Evolutionary conservation across 2,888 invertebrate species (phyloP).

Genomic region (Steinernema scapterisci): DNA sequence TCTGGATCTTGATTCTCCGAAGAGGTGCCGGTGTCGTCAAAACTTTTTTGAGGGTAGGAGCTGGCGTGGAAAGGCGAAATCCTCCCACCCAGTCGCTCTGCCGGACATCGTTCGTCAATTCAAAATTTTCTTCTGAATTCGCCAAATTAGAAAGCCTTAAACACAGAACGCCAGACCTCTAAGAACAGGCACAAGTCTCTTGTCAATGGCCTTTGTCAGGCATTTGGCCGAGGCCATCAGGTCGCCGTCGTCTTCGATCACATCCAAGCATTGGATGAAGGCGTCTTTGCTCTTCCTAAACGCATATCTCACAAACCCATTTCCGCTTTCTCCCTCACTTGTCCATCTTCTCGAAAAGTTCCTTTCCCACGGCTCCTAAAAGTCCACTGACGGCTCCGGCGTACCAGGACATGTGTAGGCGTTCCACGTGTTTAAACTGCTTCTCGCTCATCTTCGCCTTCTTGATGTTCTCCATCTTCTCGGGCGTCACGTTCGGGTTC

Average conservation of each 20-base stretch:
- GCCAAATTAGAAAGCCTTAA: too few relatives aligned
- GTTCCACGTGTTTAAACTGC: conserved; percentile 39
- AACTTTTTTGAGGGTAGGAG: neutral
- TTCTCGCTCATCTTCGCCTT: conserved; percentile 8
- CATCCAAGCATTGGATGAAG: conserved; percentile 56
- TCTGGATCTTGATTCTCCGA: neutral
- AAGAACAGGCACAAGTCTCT: neutral
- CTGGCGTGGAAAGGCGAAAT: neutral
- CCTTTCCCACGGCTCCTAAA: conserved; percentile 55
- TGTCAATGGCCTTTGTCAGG: conserved; percentile 36
- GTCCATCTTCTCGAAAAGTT: conserved; percentile 55
- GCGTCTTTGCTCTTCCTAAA: conserved; percentile 52
- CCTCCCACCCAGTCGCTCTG: conserved; percentile 23
- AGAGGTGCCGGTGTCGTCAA: neutral
- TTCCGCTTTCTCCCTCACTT: conserved; percentile 40
- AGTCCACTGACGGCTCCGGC: conserved; percentile 52
- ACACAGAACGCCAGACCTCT: too few relatives aligned
- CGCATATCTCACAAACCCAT: neutral
- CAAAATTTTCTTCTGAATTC: neutral
- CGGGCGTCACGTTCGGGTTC: conserved; percentile 17
- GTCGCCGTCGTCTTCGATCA: conserved; percentile 53
- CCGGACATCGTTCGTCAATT: neutral
- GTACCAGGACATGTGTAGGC: conserved; percentile 58
- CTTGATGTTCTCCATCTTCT: conserved; percentile 16
- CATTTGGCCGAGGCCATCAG: conserved; percentile 54